Percentiles rank a stretch among this genome's conserved stretches.
Evolutionary conservation across 2,797 vertebrate genomes (phyloP).

Genomic region (Glossophaga mutica): DNA sequence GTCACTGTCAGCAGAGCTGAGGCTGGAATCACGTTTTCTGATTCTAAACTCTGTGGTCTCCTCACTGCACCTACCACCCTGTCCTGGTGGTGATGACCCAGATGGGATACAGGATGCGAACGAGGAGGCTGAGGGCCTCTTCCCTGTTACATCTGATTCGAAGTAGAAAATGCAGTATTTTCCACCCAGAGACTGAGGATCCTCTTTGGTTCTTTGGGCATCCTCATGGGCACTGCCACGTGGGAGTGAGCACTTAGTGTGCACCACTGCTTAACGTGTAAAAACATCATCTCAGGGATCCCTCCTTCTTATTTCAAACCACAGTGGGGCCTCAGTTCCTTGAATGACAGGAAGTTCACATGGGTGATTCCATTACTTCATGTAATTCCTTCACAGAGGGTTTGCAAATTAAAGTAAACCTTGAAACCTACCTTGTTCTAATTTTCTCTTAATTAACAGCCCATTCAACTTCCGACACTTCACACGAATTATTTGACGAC

Average conservation of each 20-base stretch:
- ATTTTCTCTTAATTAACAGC: background rate
- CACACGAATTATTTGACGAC: background rate
- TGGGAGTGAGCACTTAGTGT: background rate
- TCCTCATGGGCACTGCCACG: fast-evolving
- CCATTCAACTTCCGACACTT: slow-evolving; percentile 29
- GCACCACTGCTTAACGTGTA: background rate
- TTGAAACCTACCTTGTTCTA: slow-evolving; percentile 29
- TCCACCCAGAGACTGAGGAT: background rate
- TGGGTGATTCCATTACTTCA: background rate
- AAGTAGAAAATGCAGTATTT: background rate
- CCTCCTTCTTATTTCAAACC: background rate
- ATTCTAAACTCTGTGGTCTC: background rate
- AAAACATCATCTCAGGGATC: background rate
- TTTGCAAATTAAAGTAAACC: background rate
- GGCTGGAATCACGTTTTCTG: background rate
- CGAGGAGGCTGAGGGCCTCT: background rate
- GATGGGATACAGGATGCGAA: background rate
- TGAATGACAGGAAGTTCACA: background rate
- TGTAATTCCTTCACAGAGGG: background rate
- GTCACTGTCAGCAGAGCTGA: background rate
- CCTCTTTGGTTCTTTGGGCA: background rate
- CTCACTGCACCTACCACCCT: background rate
- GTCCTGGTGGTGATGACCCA: background rate
- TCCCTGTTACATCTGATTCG: background rate
- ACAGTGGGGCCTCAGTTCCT: background rate